Percentiles rank a stretch among this genome's conserved stretches.
Conservation (phyloP, 2,113 vertebrate species). For the Dasyornis broadbenti region DNA sequence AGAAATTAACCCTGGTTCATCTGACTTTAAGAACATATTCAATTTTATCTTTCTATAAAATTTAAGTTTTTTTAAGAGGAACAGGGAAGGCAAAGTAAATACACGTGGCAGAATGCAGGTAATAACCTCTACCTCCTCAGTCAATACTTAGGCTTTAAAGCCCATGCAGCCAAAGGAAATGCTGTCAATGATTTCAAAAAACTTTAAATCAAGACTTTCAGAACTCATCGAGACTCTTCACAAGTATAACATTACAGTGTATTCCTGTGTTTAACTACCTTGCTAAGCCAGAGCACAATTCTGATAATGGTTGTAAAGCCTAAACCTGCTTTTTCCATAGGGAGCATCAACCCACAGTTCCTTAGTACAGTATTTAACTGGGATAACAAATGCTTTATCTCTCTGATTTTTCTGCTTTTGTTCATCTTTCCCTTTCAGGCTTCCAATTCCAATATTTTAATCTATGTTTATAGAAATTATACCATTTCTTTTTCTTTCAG, state of each 20-base stretch:
- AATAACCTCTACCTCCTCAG: background rate
- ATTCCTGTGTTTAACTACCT: background rate
- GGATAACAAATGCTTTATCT: background rate
- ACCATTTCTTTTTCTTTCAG: background rate
- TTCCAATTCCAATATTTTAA: background rate
- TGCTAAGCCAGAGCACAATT: background rate
- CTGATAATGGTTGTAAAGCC: background rate
- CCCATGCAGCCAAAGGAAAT: background rate
- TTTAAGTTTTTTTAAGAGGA: background rate
- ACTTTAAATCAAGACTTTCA: background rate
- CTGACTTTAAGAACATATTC: background rate
- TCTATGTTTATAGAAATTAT: background rate
- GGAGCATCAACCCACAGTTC: background rate
- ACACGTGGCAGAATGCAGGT: background rate
- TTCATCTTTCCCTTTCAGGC: background rate
- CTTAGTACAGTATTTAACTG: background rate
- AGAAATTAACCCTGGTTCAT: background rate
- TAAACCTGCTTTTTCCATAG: background rate
- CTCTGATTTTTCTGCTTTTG: background rate
- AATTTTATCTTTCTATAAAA: background rate
- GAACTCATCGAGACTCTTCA: background rate
- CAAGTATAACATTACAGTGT: fast-evolving
- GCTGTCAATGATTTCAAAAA: background rate
- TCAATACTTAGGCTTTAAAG: background rate
- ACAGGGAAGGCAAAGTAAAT: background rate